Conservation (phyloP, 2,113 vertebrate genomes). For the Chionis minor region DNA sequence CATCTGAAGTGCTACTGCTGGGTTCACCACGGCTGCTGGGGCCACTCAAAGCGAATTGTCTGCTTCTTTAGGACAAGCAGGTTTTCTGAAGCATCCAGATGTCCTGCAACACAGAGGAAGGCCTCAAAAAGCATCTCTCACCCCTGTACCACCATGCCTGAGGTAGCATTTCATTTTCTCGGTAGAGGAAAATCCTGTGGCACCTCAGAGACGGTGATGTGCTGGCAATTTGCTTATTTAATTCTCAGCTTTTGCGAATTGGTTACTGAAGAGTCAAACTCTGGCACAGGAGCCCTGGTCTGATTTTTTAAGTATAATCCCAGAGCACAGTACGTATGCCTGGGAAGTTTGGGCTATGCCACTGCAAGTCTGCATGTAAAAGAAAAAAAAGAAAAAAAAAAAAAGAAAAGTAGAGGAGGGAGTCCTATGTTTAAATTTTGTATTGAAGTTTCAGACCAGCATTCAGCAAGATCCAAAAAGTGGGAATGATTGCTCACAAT, state of each 20-base stretch:
- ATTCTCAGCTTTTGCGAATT: background rate
- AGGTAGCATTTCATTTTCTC: background rate
- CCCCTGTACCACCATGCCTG: background rate
- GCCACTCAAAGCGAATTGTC: rapidly evolving
- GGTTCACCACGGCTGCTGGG: background rate
- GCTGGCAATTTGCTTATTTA: background rate
- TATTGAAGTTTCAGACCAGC: background rate
- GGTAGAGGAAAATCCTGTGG: background rate
- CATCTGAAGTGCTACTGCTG: background rate
- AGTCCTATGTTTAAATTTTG: background rate
- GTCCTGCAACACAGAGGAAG: background rate
- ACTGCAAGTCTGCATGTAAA: background rate
- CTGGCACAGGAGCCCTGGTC: background rate
- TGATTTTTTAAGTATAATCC: background rate
- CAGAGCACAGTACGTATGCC: background rate
- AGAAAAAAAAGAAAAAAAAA: background rate
- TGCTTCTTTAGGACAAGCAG: background rate
- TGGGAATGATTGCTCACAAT: background rate
- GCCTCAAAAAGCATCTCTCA: background rate
- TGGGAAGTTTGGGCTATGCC: background rate
- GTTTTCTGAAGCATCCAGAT: background rate
- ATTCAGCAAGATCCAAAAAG: background rate
- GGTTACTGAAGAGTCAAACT: background rate
- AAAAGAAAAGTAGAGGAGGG: background rate
- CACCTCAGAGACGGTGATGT: rapidly evolving